Evolutionary conservation across 2,797 vertebrate genomes (phyloP).

Genomic region (Danio choprae): DNA sequence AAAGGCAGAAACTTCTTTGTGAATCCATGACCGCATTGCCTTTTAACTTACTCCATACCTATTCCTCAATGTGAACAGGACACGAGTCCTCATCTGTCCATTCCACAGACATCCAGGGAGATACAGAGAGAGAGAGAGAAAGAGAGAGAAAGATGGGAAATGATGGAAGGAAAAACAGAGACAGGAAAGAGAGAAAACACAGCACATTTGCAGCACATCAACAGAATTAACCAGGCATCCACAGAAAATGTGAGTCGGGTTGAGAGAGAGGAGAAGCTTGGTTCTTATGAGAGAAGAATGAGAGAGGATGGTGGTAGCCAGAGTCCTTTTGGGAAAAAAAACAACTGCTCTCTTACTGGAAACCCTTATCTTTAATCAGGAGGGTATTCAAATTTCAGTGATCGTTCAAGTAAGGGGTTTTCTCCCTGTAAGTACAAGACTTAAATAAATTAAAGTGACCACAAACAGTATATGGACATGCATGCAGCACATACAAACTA

Average conservation of each 20-base stretch:
- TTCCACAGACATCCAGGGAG: slow-evolving; percentile 79
- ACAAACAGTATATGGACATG: not conserved
- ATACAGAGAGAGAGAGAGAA: slow-evolving; percentile 61
- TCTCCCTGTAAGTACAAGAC: not conserved
- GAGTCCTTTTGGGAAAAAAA: slow-evolving; percentile 10
- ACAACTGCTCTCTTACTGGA: not conserved
- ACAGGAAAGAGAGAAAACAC: slow-evolving; percentile 75
- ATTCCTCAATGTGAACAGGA: slow-evolving; percentile 95
- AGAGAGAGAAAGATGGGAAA: slow-evolving; percentile 60
- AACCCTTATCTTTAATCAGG: not conserved
- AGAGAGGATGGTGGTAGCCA: slow-evolving; percentile 34
- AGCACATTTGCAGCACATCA: slow-evolving; percentile 76
- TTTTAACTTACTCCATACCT: slow-evolving; percentile 81
- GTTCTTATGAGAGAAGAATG: slow-evolving; percentile 41
- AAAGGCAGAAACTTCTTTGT: slow-evolving; percentile 35
- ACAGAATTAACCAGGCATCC: slow-evolving; percentile 72
- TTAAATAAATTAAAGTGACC: not conserved
- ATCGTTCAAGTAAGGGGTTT: not conserved
- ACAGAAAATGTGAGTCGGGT: slow-evolving; percentile 65
- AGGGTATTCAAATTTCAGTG: not conserved
- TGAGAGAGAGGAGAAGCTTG: slow-evolving; percentile 49
- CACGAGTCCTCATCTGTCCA: slow-evolving; percentile 91
- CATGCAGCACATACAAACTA: not conserved
- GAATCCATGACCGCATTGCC: slow-evolving; percentile 52
- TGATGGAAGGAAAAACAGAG: slow-evolving; percentile 59